Percentiles rank a stretch among this genome's conserved stretches.
phyloP scores from a whole-genome alignment of 2,113 vertebrate species.

The Urocynchramus pylzowi region DNA sequence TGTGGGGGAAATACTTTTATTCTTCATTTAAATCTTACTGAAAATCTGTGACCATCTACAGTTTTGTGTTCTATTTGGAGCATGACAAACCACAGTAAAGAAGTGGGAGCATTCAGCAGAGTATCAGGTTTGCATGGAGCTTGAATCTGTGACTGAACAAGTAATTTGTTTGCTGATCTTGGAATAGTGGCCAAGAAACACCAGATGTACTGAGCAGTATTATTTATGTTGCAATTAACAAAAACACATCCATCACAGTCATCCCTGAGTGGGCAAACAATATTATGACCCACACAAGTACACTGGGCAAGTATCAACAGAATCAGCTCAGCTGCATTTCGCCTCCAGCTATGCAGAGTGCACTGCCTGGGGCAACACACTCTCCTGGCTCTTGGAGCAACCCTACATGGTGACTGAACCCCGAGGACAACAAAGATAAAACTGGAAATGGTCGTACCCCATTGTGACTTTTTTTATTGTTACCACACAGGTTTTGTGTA shows the following conservation, averaged over 20 bases:
- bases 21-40: not conserved
- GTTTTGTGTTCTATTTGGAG: not conserved
- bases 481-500: constrained; percentile 76
- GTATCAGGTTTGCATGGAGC: not conserved
- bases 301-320: constrained; percentile 36
- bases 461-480: not conserved
- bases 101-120: not conserved
- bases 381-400: not conserved
- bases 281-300: constrained; percentile 3
- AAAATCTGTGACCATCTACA: not conserved
- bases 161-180: constrained; percentile 44
- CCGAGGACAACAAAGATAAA: not conserved
- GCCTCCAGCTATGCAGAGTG: constrained; percentile 19
- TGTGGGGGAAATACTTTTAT: not conserved
- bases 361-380: not conserved
- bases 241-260: constrained; percentile 52
- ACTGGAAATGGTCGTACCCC: not conserved
- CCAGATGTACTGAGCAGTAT: constrained; percentile 36
- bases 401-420: not conserved
- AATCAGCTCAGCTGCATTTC: not conserved
- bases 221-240: constrained; percentile 57
- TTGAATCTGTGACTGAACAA: not conserved
- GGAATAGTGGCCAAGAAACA: constrained; percentile 50
- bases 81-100: not conserved
- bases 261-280: constrained; percentile 20